phyloP scores from a whole-genome alignment of 2,888 invertebrate genomes.

The Ochropleura leucogaster region DNA sequence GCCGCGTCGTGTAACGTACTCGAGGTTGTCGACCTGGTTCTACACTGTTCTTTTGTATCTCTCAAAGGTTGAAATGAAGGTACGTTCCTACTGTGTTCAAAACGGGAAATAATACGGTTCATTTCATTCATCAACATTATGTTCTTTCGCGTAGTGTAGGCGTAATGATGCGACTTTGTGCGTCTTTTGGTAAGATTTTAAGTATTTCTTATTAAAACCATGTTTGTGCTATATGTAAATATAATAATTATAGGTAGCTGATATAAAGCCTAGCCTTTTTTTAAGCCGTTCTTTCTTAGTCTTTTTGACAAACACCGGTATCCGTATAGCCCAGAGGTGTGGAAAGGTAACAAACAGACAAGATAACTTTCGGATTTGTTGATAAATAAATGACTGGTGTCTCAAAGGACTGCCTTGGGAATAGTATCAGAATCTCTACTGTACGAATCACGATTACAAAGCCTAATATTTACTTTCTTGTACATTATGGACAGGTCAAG shows the following conservation, averaged over 20 bases:
- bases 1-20: slow-evolving; percentile 80
- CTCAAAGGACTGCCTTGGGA: slow-evolving; percentile 2
- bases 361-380: not conserved
- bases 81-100: slow-evolving; percentile 81
- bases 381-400: not conserved
- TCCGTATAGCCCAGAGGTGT: not conserved
- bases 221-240: not conserved
- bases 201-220: slow-evolving; percentile 12
- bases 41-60: slow-evolving; percentile 78
- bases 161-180: slow-evolving; percentile 52
- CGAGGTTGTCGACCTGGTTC: slow-evolving; percentile 85
- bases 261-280: not conserved
- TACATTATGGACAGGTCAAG: slow-evolving; percentile 7
- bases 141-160: slow-evolving; percentile 58
- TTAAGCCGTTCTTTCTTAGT: not conserved
- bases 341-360: not conserved
- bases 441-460: slow-evolving; percentile 4
- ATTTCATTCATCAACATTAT: slow-evolving; percentile 79
- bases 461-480: not conserved
- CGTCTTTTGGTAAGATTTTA: slow-evolving; percentile 32
- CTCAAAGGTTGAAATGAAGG: slow-evolving; percentile 83
- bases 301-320: not conserved
- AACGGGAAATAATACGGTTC: slow-evolving; percentile 89
- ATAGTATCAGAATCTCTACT: not conserved
- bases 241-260: not conserved